Conservation (phyloP, 2,113 vertebrate genomes). For the Malaclemys terrapin region DNA sequence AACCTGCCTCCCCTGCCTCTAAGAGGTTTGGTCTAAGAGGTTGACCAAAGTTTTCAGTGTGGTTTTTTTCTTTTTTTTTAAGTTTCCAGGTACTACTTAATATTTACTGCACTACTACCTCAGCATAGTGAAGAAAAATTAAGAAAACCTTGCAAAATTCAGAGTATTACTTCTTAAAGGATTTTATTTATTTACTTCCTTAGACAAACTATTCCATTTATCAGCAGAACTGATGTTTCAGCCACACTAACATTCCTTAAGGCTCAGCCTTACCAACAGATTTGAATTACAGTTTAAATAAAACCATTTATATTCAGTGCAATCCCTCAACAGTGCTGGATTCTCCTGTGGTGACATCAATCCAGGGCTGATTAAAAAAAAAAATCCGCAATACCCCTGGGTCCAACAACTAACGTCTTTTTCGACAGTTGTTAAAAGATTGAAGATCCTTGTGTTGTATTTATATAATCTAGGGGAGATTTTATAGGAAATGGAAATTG, state of each 20-base stretch:
- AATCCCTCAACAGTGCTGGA: not conserved
- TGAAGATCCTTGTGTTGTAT: not conserved
- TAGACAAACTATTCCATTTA: not conserved
- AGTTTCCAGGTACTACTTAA: not conserved
- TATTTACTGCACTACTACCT: not conserved
- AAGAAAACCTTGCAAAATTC: conserved; percentile 18
- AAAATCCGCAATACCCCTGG: not conserved
- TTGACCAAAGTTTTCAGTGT: not conserved
- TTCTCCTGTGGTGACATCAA: not conserved
- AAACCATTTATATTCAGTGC: not conserved
- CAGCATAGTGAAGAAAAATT: not conserved
- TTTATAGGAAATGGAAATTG: not conserved
- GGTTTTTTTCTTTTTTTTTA: not conserved
- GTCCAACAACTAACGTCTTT: not conserved
- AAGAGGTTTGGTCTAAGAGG: no score
- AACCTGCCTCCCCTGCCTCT: not conserved
- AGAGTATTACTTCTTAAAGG: not conserved
- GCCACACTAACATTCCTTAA: not conserved
- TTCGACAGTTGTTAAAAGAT: not conserved
- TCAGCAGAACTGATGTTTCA: not conserved
- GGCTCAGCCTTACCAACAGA: not conserved
- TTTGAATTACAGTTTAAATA: not conserved
- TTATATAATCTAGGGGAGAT: not conserved
- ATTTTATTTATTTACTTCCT: not conserved
- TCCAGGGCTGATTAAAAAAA: not conserved